phyloP scores from a whole-genome alignment of 2,888 invertebrate species.

The Glaucopsyche alexis region DNA sequence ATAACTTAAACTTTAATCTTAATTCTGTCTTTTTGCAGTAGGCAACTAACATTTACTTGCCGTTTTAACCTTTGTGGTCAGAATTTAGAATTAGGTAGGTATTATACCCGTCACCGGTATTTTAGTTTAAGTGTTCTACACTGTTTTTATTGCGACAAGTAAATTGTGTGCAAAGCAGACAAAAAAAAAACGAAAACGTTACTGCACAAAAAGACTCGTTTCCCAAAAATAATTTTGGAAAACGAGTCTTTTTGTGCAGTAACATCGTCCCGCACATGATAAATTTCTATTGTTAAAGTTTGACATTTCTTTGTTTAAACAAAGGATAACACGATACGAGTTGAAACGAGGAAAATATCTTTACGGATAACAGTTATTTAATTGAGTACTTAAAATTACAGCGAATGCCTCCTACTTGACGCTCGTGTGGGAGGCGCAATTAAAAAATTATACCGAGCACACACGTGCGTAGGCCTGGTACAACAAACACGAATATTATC shows the following conservation, averaged over 20 bases:
- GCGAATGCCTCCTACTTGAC: constrained; percentile 32
- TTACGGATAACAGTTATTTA: not conserved
- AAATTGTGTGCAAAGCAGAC: not conserved
- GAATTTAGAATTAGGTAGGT: too few species aligned
- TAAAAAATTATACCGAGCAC: constrained; percentile 66
- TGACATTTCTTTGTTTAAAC: constrained; percentile 8
- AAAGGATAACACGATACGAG: constrained; percentile 9
- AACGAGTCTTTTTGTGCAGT: not conserved
- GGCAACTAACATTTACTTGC: constrained; percentile 24
- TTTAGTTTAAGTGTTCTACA: constrained; percentile 2
- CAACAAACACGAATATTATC: constrained; percentile 52
- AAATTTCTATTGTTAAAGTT: constrained; percentile 3
- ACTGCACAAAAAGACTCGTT: not conserved
- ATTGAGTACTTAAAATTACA: constrained; percentile 22
- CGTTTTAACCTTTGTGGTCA: constrained; percentile 24
- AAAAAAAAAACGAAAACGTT: constrained; percentile 11
- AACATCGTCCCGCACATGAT: not conserved
- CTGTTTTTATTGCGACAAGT: not conserved
- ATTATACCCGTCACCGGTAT: not conserved
- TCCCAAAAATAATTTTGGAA: not conserved
- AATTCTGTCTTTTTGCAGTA: constrained; percentile 40
- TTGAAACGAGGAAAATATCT: not conserved
- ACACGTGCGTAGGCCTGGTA: constrained; percentile 54
- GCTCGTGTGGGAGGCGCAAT: constrained; percentile 63
- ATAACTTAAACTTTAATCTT: constrained; percentile 44